A percentile compares a stretch with the other conserved stretches of the same genome.
Conservation (phyloP, 2,113 vertebrate species). For the Thymallus thymallus region DNA sequence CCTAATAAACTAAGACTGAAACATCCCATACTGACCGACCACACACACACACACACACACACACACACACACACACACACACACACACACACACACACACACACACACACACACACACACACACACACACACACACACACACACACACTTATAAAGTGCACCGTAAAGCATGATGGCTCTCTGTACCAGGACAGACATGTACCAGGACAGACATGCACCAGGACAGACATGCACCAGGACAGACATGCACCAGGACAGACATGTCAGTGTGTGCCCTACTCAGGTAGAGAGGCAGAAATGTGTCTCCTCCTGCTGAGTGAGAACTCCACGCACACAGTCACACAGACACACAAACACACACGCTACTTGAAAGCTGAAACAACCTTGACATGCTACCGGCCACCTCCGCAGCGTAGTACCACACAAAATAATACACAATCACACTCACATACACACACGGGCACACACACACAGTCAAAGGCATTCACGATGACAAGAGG, state of each 20-base stretch:
- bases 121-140: not conserved
- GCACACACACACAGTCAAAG: slow-evolving; percentile 43
- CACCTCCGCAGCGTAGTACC: slow-evolving; percentile 61
- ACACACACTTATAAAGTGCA: not conserved
- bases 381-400: slow-evolving; percentile 68
- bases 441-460: slow-evolving; percentile 48
- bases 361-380: slow-evolving; percentile 57
- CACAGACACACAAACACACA: not conserved
- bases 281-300: slow-evolving; percentile 37
- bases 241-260: not conserved
- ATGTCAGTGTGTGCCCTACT: slow-evolving; percentile 1
- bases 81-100: not conserved
- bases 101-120: not conserved
- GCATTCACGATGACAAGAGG: slow-evolving; percentile 68
- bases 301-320: slow-evolving; percentile 34
- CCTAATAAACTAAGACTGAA: not conserved
- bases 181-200: not conserved
- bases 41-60: slow-evolving; percentile 8
- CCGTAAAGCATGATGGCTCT: not conserved
- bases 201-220: too few relatives aligned
- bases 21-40: not conserved
- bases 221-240: too few relatives aligned
- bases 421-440: slow-evolving; percentile 23
- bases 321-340: slow-evolving; percentile 21
- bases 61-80: not conserved